Base-by-base conservation (phyloP, 1,140 invertebrate genomes). In the Lineus longissimus region DNA sequence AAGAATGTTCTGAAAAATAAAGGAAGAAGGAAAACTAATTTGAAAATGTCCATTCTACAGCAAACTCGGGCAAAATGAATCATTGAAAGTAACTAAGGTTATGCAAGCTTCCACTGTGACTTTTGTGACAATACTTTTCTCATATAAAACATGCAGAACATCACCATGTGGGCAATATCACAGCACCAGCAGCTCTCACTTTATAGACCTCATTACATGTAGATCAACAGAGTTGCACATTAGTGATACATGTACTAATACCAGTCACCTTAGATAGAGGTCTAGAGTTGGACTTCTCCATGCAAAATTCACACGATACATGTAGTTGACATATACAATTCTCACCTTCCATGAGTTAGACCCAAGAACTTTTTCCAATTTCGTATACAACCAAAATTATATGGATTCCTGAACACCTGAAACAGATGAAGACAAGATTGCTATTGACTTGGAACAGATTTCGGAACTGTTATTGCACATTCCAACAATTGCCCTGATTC, bases 321-420 rank as follows among this genome's bases (percentile, higher is more conserved):
- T n/a, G 60, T 1, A 30, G 11, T 51, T 29, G 58, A 2, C 31
- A 25, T 2, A 29, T 51, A 40, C 60, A 59, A 43, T 47, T 45
- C 66, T 73, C 78, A 87, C 85, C 89, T 88, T 64, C 86, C 87
- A 69, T 88, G 83, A 27, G 86, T 86, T 33, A 95, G 76, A 2
- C 94, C 92, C 45, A 97, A 82, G 81, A 97, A 96, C 27, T 92
- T 73, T 73, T 84, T 88, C 94, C 94, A 97, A 81, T 97, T 97
- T 72, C 90, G 88, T 69, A 82, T 83, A 13, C 83, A 79, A 22
- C 95, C 95, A 84, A 93, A 92, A 81, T 97, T 84, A 76, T 94
- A 97, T 0, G 93, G 92, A 86, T 96, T 96, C 54, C 85, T 83
- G 79, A 91, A 95, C 1, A 83, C 66, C 84, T 86, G 69, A 51